These are phyloP conservation scores for Scolopax bukidnonensis DNA, from an alignment of 2,797 vertebrate species.

Conservation along the genomic window DNA sequence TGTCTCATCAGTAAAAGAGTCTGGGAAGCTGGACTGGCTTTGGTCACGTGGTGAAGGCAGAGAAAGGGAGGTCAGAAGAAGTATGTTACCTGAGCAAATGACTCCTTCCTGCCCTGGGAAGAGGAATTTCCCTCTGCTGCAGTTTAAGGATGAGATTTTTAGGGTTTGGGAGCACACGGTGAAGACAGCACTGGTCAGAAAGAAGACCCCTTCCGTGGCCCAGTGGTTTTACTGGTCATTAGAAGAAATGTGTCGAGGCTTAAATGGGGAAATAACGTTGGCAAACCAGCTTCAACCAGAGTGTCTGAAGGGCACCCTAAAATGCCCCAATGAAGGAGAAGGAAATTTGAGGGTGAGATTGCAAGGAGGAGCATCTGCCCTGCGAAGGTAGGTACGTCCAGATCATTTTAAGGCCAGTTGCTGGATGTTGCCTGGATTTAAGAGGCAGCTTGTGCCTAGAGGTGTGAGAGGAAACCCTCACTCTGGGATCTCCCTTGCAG, in stretches of 20 bases:
- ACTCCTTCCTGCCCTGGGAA: not conserved
- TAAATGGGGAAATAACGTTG: not conserved
- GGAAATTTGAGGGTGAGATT: not conserved
- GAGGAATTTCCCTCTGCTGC: not conserved
- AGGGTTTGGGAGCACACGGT: not conserved
- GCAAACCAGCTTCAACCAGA: not conserved
- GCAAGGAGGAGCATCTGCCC: not conserved
- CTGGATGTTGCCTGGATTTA: not conserved
- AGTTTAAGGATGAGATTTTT: not conserved
- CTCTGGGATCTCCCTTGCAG: not conserved
- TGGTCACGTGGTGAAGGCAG: not conserved
- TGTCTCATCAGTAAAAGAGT: not conserved
- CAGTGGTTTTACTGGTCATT: not conserved
- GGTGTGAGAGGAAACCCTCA: not conserved
- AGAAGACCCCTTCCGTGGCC: not conserved
- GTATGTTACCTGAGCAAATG: fast-evolving
- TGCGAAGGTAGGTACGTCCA: fast-evolving
- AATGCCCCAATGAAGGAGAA: not conserved
- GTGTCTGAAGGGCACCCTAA: not conserved
- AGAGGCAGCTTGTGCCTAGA: not conserved
- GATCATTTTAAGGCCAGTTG: not conserved
- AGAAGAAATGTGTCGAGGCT: fast-evolving
- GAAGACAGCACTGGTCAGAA: too few species aligned
- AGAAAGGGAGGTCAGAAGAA: not conserved
- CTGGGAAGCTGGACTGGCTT: not conserved